Percentiles rank a stretch among this genome's conserved stretches.
phyloP scores from a whole-genome alignment of 2,888 invertebrate species.

The Lepidocyrtoides sp. region DNA sequence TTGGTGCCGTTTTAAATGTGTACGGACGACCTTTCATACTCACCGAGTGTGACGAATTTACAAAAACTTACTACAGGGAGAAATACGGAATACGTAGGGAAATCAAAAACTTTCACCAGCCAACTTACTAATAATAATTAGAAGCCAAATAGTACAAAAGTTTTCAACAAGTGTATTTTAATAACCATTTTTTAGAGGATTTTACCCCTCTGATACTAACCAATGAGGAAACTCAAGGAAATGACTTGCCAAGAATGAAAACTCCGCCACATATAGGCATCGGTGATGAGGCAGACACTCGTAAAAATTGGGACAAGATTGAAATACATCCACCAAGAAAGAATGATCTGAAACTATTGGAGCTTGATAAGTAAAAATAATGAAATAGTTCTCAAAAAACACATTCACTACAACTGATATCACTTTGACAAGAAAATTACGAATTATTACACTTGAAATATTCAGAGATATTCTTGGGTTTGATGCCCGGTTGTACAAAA shows the following conservation, averaged over 20 bases:
- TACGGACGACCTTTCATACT: slow-evolving; percentile 93
- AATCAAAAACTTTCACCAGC: too few relatives aligned
- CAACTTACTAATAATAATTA: too few relatives aligned
- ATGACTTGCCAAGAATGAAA: slow-evolving; percentile 73
- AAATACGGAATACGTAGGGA: slow-evolving; percentile 90
- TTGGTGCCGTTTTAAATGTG: slow-evolving; percentile 93
- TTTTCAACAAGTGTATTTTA: too few relatives aligned
- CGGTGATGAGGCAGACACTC: slow-evolving; percentile 74
- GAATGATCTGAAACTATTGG: slow-evolving; percentile 50
- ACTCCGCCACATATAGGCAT: slow-evolving; percentile 74
- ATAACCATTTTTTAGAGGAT: too few relatives aligned
- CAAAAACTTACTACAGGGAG: slow-evolving; percentile 93
- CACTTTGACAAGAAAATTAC: too few relatives aligned
- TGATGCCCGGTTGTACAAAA: slow-evolving; percentile 91
- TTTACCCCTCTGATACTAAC: slow-evolving; percentile 88
- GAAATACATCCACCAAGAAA: slow-evolving; percentile 60
- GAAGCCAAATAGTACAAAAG: too few relatives aligned
- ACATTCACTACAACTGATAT: too few relatives aligned
- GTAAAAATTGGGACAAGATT: slow-evolving; percentile 77
- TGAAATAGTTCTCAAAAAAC: too few relatives aligned
- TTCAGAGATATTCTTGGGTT: slow-evolving; percentile 92
- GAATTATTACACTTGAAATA: too few relatives aligned
- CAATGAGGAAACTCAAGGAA: slow-evolving; percentile 32
- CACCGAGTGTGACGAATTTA: slow-evolving; percentile 94
- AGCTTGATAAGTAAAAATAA: slow-evolving; percentile 49